Base-by-base conservation (phyloP, 2,888 invertebrate species). In the Ectemnius continuus region DNA sequence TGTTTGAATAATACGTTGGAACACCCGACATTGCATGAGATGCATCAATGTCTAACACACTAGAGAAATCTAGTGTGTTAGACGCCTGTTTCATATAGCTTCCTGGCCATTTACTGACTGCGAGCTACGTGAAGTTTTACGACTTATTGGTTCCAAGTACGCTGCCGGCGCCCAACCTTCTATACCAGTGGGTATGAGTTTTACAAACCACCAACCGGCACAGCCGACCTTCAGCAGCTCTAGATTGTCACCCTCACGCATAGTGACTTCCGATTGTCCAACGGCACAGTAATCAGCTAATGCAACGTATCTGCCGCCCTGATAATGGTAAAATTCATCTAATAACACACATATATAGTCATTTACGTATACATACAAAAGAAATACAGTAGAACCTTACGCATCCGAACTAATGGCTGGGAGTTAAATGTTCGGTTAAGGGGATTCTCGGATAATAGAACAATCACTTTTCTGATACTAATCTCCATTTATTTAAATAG, bases 161-260 rank as follows among this genome's bases (percentile, higher is more conserved):
- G 97, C 97, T 65, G 97, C 97, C 70, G 98, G 98, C 73, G 97
- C 97, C 98, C 98, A 98, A 83, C 98, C 98, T 91, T 97, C 97
- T 88, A 94, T 93, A 83, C 94, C 93, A 76, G 92, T 92, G 83
- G 96, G 96, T 90, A 95, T 92, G 71, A 96, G 93, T 87, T 96
- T 95, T 89, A 98, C 97, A 93, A 96, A 97, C 98, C 98, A 98
- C 98, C 98, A 98, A 83, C 98, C 98, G 83, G 97, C 97, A 92
- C 97, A 97, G 89, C 98, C 98, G 84, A 97, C 96, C 92, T 97
- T 97, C 83, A 97, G 93, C 83, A 98, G 93, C 90, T 97, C 97
- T 83, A 98, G 95, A 85, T 94, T 93, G 92, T 98, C 98, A 23
- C 98, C 97, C 92, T 98, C 98, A 74, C 94, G 94, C 92, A 98